Conservation (phyloP, 2,888 invertebrate genomes). For the Venustoraphidia nigricollis region DNA sequence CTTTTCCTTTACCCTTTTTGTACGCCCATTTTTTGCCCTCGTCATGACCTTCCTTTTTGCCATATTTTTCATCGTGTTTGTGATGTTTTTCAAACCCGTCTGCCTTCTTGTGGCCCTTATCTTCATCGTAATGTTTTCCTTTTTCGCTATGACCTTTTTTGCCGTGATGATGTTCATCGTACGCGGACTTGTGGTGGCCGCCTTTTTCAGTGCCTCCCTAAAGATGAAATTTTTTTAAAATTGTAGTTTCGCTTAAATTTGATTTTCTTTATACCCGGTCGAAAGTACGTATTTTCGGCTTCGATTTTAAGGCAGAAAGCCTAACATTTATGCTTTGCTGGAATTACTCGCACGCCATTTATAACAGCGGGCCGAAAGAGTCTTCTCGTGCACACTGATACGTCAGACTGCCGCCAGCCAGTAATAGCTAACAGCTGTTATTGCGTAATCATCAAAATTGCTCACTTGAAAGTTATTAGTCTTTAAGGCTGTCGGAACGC, state of each 20-base stretch:
- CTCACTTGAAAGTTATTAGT: too few species aligned
- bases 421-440: too few species aligned
- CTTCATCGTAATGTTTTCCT: conserved; percentile 35
- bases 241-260: not conserved
- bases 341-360: too few species aligned
- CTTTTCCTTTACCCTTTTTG: conserved; percentile 30
- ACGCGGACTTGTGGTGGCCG: conserved; percentile 32
- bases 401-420: too few species aligned
- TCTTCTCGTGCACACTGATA: too few species aligned
- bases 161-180: conserved; percentile 36
- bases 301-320: too few species aligned
- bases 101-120: conserved; percentile 40
- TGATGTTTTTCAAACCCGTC: conserved; percentile 40
- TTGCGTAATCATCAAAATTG: too few species aligned
- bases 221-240: conserved; percentile 10
- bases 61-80: conserved; percentile 30
- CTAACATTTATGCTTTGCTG: too few species aligned
- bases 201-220: conserved; percentile 43
- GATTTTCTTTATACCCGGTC: conserved; percentile 1
- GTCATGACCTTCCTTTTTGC: conserved; percentile 30
- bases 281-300: too few species aligned
- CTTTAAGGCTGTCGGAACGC: too few species aligned
- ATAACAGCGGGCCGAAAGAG: too few species aligned
- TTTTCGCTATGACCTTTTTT: conserved; percentile 38
- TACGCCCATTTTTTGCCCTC: conserved; percentile 42